These are phyloP conservation scores for Leptopilina drosophilae DNA, from an alignment of 2,888 invertebrate species.

Conservation along the genomic window DNA sequence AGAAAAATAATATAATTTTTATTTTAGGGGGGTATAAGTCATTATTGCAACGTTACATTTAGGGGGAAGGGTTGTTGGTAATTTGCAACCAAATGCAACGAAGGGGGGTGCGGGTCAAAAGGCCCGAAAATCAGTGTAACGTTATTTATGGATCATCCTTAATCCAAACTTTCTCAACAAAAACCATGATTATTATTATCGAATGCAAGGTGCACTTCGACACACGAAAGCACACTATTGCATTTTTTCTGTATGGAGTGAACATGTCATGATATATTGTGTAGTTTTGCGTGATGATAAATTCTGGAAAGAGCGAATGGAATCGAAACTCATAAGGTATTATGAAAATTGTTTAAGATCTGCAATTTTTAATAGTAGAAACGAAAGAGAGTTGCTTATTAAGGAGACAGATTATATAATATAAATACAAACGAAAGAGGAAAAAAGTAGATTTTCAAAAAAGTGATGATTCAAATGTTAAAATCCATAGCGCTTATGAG, in stretches of 20 bases:
- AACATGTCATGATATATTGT: not conserved
- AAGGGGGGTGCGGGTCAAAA: too few species aligned
- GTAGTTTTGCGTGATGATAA: not conserved
- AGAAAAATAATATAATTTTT: too few species aligned
- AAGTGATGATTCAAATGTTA: too few species aligned
- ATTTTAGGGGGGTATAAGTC: too few species aligned
- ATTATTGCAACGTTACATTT: too few species aligned
- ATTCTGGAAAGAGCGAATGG: constrained; percentile 44
- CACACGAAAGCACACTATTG: constrained; percentile 57
- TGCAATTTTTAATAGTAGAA: constrained; percentile 59
- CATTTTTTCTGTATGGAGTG: not conserved
- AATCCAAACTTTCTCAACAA: constrained; percentile 48
- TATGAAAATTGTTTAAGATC: constrained; percentile 57
- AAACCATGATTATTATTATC: constrained; percentile 56
- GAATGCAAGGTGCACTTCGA: constrained; percentile 59
- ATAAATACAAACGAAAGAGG: not conserved
- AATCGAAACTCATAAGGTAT: constrained; percentile 48
- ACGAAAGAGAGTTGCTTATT: not conserved
- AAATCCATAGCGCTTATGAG: too few species aligned
- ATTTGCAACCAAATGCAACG: too few species aligned
- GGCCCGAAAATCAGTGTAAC: too few species aligned
- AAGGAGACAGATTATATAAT: not conserved
- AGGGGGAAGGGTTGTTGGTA: too few species aligned
- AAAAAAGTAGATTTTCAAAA: too few species aligned
- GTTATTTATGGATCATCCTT: too few species aligned